Percentiles rank a stretch among this genome's conserved stretches.
Conservation (phyloP, 2,888 invertebrate species). For the Cepaea hortensis region DNA sequence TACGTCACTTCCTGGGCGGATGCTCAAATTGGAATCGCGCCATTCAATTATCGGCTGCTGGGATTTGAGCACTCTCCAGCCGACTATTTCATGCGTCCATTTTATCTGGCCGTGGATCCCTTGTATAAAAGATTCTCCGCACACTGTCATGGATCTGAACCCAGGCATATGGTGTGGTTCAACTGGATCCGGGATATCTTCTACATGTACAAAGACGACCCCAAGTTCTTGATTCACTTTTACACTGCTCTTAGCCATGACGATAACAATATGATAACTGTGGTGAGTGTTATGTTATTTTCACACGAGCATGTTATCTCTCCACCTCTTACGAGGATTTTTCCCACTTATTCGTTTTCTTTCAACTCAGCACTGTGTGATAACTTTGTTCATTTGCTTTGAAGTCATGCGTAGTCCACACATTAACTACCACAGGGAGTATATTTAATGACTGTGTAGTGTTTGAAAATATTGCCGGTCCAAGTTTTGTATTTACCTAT, state of each 20-base stretch:
- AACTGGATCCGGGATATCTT: constrained; percentile 79
- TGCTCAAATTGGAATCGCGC: constrained; percentile 88
- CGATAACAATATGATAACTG: constrained; percentile 81
- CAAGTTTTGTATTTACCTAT: too few relatives aligned
- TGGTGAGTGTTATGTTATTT: constrained; percentile 12
- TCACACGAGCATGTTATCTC: too few relatives aligned
- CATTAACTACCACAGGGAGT: too few relatives aligned
- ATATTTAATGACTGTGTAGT: too few relatives aligned
- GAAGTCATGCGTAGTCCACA: too few relatives aligned
- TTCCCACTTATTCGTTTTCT: too few relatives aligned
- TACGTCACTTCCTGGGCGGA: constrained; percentile 88
- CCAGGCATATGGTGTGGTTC: constrained; percentile 80
- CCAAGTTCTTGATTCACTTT: constrained; percentile 90
- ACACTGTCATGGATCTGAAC: constrained; percentile 81
- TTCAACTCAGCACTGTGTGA: too few relatives aligned
- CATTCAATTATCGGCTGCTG: constrained; percentile 91
- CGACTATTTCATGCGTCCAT: constrained; percentile 91
- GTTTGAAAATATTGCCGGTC: too few relatives aligned
- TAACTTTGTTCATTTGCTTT: too few relatives aligned
- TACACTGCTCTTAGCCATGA: constrained; percentile 93
- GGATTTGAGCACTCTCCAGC: constrained; percentile 90
- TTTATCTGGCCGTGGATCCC: constrained; percentile 81
- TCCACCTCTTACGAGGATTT: too few relatives aligned
- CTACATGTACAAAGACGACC: constrained; percentile 82
- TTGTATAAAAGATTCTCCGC: constrained; percentile 40